A percentile compares a stretch with the other conserved stretches of the same genome.
These are phyloP conservation scores for Melinaea marsaeus DNA, from an alignment of 2,888 invertebrate genomes.

Conservation along the genomic window DNA sequence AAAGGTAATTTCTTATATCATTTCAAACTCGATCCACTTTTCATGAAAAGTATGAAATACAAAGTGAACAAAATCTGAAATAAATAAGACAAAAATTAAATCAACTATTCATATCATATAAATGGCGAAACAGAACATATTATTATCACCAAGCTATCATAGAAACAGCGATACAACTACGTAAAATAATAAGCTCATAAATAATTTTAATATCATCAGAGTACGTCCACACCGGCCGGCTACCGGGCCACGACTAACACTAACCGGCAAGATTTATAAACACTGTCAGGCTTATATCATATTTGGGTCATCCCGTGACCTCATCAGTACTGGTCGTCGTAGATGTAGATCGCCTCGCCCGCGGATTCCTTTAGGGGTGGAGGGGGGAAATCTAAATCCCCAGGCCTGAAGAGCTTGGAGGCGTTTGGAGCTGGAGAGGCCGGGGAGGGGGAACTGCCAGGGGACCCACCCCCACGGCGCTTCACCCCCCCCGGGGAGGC, in stretches of 20 bases:
- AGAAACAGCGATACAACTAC: constrained; percentile 52
- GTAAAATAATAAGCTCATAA: constrained; percentile 45
- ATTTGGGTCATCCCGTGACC: too few species aligned
- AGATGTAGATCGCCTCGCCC: constrained; percentile 80
- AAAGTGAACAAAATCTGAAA: too few species aligned
- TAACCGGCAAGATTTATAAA: constrained; percentile 53
- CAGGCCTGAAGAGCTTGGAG: constrained; percentile 71
- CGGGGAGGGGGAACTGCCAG: constrained; percentile 65
- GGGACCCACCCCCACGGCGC: constrained; percentile 68
- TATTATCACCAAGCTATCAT: constrained; percentile 59
- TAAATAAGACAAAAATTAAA: too few species aligned
- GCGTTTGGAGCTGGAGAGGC: constrained; percentile 72
- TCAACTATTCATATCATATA: too few species aligned
- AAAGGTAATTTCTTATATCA: constrained; percentile 48
- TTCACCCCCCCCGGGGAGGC: constrained; percentile 65
- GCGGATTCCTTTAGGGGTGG: constrained; percentile 80
- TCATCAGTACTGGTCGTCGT: constrained; percentile 69
- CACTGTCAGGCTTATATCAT: too few species aligned
- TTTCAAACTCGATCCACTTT: constrained; percentile 29
- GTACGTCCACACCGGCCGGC: constrained; percentile 50
- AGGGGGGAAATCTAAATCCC: constrained; percentile 67
- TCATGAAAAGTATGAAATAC: too few species aligned
- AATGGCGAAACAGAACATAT: constrained; percentile 54
- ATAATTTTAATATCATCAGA: constrained; percentile 32
- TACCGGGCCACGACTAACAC: constrained; percentile 44